A percentile compares a stretch with the other conserved stretches of the same genome.
These are phyloP conservation scores for Stenoptilia bipunctidactyla DNA, from an alignment of 2,888 invertebrate species.

Conservation along the genomic window DNA sequence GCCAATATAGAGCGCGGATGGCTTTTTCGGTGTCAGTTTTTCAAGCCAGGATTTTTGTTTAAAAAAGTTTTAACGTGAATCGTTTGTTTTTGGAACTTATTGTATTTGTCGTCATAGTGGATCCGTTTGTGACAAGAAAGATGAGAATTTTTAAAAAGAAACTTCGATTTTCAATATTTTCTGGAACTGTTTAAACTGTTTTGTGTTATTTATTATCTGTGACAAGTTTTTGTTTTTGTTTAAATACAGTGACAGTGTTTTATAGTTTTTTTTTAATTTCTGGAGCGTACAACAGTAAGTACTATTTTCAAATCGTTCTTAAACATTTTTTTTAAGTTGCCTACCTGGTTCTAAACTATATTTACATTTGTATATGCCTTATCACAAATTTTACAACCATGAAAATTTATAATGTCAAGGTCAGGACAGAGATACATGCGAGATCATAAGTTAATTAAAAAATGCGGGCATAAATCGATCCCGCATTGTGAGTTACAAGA, in stretches of 20 bases:
- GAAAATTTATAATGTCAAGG: too few relatives aligned
- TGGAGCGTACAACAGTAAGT: too few relatives aligned
- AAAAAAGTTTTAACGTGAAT: slow-evolving; percentile 14
- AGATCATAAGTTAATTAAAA: too few relatives aligned
- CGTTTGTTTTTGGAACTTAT: slow-evolving; percentile 1
- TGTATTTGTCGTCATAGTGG: slow-evolving; percentile 33
- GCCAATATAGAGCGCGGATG: slow-evolving; percentile 30
- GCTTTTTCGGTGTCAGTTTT: slow-evolving; percentile 27
- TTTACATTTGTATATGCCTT: too few relatives aligned
- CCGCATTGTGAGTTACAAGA: too few relatives aligned
- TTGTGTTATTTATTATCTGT: slow-evolving; percentile 3
- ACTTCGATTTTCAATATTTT: slow-evolving; percentile 56
- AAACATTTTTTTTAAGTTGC: too few relatives aligned
- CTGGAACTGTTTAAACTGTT: slow-evolving; percentile 24
- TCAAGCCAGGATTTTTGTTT: slow-evolving; percentile 24
- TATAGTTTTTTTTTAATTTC: too few relatives aligned
- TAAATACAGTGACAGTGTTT: slow-evolving; percentile 29
- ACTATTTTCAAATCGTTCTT: too few relatives aligned
- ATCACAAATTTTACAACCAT: too few relatives aligned
- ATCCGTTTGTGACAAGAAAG: slow-evolving; percentile 56
- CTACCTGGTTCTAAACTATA: too few relatives aligned
- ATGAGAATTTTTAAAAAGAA: slow-evolving; percentile 68
- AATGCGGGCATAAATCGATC: too few relatives aligned
- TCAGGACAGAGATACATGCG: too few relatives aligned
- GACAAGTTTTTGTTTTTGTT: slow-evolving; percentile 18